Evolutionary conservation across 2,113 vertebrate species (phyloP).

Genomic region (Istiophorus platypterus): DNA sequence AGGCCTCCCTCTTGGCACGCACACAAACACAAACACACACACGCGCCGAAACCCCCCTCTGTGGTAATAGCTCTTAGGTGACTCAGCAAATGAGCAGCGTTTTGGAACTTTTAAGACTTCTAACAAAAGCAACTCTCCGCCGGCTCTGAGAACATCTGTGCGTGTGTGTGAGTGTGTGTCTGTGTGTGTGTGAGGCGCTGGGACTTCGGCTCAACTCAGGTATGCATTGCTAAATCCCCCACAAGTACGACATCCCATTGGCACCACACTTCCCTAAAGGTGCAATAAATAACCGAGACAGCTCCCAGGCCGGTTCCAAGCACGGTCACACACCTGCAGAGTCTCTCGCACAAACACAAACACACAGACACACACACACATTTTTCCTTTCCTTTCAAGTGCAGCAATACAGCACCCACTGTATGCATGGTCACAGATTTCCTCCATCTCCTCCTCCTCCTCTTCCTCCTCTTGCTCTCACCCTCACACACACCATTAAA

Average conservation of each 20-base stretch:
- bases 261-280: conserved; percentile 56
- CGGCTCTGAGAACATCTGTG: conserved; percentile 25
- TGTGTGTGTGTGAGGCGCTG: conserved; percentile 7
- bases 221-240: conserved; percentile 39
- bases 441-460: conserved; percentile 12
- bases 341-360: background rate
- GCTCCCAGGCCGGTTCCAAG: conserved; percentile 24
- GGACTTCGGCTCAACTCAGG: conserved; percentile 29
- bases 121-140: conserved; percentile 37
- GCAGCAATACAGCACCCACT: conserved; percentile 34
- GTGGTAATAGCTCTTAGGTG: conserved; percentile 54
- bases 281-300: conserved; percentile 58
- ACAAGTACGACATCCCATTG: conserved; percentile 85
- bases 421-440: conserved; percentile 24
- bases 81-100: conserved; percentile 64
- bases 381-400: conserved; percentile 3
- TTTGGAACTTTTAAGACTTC: conserved; percentile 32
- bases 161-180: conserved; percentile 28
- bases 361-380: background rate
- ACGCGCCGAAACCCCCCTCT: background rate
- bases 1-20: conserved; percentile 32
- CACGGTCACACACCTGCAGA: conserved; percentile 55
- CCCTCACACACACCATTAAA: conserved; percentile 41
- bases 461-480: conserved; percentile 6
- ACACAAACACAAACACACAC: conserved; percentile 18